Conservation (phyloP, 2,888 invertebrate species). For the Ptychoptera contaminata region DNA sequence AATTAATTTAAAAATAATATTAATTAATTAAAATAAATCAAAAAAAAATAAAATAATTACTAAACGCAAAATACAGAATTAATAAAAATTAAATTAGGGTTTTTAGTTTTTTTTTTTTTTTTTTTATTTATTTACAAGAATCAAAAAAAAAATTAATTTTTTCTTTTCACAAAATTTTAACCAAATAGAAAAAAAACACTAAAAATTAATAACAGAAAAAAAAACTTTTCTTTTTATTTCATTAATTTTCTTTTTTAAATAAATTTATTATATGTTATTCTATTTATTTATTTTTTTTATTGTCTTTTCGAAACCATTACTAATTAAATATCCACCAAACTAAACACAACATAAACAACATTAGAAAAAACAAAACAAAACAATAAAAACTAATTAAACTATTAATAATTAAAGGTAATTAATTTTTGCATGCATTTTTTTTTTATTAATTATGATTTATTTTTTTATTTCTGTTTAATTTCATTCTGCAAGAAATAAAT, state of each 20-base stretch:
- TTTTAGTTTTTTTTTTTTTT: background rate
- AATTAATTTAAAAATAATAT: background rate
- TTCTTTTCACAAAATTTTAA: background rate
- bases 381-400: too few relatives aligned
- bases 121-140: too few relatives aligned
- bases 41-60: background rate
- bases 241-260: background rate
- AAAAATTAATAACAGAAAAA: background rate
- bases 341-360: background rate
- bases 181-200: too few relatives aligned
- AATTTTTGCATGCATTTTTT: too few relatives aligned
- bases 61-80: background rate
- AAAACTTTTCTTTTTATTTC: background rate
- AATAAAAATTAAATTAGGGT: background rate
- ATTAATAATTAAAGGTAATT: too few relatives aligned
- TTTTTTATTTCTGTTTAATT: too few relatives aligned
- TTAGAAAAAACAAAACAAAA: background rate
- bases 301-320: slow-evolving; percentile 14
- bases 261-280: background rate
- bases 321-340: slow-evolving; percentile 5
- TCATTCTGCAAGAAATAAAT: too few relatives aligned
- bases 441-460: too few relatives aligned
- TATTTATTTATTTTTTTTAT: background rate
- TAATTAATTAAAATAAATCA: background rate
- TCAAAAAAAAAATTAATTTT: background rate